Base-by-base conservation (phyloP, 2,797 vertebrate species). In the Cephalopachus bancanus region DNA sequence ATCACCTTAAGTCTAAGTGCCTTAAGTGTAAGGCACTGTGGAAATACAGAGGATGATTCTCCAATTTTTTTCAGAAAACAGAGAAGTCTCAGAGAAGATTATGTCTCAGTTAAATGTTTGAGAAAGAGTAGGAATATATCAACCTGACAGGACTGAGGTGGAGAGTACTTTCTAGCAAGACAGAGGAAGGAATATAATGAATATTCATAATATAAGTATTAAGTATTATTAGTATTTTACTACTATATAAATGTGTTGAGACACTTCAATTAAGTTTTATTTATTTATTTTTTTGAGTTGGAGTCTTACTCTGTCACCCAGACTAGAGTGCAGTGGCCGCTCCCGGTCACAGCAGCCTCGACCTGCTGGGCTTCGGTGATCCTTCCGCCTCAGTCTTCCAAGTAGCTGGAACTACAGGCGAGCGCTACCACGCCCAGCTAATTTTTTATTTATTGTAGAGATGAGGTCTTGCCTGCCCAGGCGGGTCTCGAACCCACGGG, bases 171-270 rank as follows among this genome's bases (percentile, higher is more conserved):
- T 85, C 26, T 24, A 65, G 33, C 17, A 89, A 76, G 60, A 59
- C 7, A 28, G 60, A 80, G 80, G 75, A 71, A 71, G 44, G 6
- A 44, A 44, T 44, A 44, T 44, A 53, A 80, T n/a, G 44, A 71
- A 75, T 24, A 37, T 12, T 62, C 80, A 83, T 24, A 91, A 69
- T 37, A 69, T 69, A 85, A 93, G 67, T 96, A 79, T 53, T 60
- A 71, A 64, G 17, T 44, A 44, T 44, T 53, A 75, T n/a, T 64
- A 81, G 10, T 53, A 49, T 19, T 67, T 62, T 90, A 16, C 62
- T 84, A 49, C 20, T 64, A 79, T 67, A 28, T 3, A 88, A 72
- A 85, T 10, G 15, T 85, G 44, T 53, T 24, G n/a, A 85, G 53
- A 74, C 37, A 62, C 44, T 60, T 75, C 28, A 65, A 28, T 62